Conservation (phyloP, 2,888 invertebrate genomes). For the Cyclophora albipunctata region DNA sequence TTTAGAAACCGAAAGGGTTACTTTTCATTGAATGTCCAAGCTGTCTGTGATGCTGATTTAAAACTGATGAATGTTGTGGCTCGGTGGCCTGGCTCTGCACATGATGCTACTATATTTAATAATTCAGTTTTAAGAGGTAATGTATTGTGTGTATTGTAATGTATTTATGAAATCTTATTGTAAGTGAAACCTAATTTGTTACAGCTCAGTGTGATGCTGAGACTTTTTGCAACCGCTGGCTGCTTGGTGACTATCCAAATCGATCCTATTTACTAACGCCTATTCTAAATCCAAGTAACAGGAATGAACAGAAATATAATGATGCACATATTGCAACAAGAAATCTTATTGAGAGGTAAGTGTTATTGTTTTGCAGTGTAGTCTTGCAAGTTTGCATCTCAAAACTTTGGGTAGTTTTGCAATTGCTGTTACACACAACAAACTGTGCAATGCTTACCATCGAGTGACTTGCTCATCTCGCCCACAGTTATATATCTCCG, state of each 20-base stretch:
- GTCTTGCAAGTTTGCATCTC: too few species aligned
- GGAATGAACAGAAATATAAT: slow-evolving; percentile 8
- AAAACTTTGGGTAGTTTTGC: too few species aligned
- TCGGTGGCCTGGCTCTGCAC: slow-evolving; percentile 1
- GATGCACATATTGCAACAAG: slow-evolving; percentile 13
- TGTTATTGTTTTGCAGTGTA: too few species aligned
- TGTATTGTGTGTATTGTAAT: neutral
- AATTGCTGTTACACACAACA: too few species aligned
- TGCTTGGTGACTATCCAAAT: slow-evolving; percentile 13
- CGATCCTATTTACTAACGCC: slow-evolving; percentile 13
- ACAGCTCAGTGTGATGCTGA: slow-evolving; percentile 15
- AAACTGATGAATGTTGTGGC: slow-evolving; percentile 2
- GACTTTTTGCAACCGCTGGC: slow-evolving; percentile 10
- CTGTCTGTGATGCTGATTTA: slow-evolving; percentile 1
- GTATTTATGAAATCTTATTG: too few species aligned
- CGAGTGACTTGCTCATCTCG: too few species aligned
- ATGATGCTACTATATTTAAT: slow-evolving; percentile 2
- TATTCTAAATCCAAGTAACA: slow-evolving; percentile 4
- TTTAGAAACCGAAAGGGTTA: neutral
- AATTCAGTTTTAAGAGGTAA: slow-evolving; percentile 1
- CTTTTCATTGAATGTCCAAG: neutral
- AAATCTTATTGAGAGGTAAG: slow-evolving; percentile 19
- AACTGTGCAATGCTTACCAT: too few species aligned
- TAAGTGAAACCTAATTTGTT: too few species aligned
- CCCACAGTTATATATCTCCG: too few species aligned